These are phyloP conservation scores for Andricus grossulariae DNA, from an alignment of 1,140 invertebrate genomes.

Conservation along the genomic window DNA sequence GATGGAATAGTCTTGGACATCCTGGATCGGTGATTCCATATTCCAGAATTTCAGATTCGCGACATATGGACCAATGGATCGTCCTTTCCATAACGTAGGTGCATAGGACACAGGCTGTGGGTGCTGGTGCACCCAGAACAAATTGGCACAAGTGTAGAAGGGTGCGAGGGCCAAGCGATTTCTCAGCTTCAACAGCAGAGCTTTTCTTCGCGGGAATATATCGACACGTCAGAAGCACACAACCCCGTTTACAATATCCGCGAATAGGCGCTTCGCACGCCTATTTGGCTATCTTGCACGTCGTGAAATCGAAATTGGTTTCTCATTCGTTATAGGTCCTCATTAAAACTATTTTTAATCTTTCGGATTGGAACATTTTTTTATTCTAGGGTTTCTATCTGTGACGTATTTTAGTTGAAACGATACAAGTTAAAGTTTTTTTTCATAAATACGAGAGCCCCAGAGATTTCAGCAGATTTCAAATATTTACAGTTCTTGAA, in stretches of 20 bases:
- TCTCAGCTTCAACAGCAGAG: constrained; percentile 74
- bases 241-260: constrained; percentile 69
- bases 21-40: neutral
- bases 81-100: neutral
- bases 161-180: constrained; percentile 64
- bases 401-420: no score
- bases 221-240: constrained; percentile 73
- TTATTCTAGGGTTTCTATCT: no score
- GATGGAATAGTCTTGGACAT: neutral
- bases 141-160: constrained; percentile 32
- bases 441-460: no score
- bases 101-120: neutral
- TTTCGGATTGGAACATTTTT: no score
- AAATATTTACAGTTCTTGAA: no score
- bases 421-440: no score
- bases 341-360: no score
- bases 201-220: constrained; percentile 74
- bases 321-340: neutral
- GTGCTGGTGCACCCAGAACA: constrained; percentile 4
- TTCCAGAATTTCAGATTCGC: neutral
- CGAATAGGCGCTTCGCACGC: constrained; percentile 56
- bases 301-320: constrained; percentile 35
- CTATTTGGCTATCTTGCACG: constrained; percentile 55
- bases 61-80: constrained; percentile 9
- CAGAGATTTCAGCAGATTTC: no score